phyloP scores from a whole-genome alignment of 2,113 vertebrate genomes.

The Parotia lawesii region DNA sequence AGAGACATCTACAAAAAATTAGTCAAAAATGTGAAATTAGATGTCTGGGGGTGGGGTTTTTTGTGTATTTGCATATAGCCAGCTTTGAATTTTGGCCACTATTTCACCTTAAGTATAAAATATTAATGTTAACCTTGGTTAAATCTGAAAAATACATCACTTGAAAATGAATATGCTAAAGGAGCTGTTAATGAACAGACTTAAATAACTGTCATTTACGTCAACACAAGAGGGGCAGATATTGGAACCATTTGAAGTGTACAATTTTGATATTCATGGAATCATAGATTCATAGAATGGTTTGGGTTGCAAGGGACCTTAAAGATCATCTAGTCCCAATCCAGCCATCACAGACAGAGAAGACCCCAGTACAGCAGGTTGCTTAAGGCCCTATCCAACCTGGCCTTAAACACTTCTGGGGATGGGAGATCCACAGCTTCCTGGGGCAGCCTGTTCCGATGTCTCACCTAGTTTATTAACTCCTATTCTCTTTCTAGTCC shows the following conservation, averaged over 20 bases:
- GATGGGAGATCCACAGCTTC: neutral
- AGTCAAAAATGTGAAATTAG: neutral
- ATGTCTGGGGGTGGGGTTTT: rapidly evolving
- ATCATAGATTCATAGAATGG: neutral
- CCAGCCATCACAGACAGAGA: neutral
- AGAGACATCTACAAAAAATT: neutral
- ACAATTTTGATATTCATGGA: neutral
- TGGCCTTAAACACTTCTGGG: neutral
- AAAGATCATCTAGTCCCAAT: no score
- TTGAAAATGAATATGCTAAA: neutral
- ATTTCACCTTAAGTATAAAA: neutral
- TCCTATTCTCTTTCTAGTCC: neutral
- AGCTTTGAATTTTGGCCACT: neutral
- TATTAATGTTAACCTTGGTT: neutral
- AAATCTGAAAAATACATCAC: neutral
- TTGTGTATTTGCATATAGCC: neutral
- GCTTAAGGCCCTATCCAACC: neutral
- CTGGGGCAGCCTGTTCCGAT: neutral
- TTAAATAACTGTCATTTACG: neutral
- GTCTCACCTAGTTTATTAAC: neutral
- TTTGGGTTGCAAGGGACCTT: neutral
- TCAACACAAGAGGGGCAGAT: neutral
- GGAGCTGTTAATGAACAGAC: neutral
- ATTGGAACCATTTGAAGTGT: neutral
- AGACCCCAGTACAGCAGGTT: neutral